phyloP scores from a whole-genome alignment of 1,140 invertebrate species.

The Drosophila mauritiana region DNA sequence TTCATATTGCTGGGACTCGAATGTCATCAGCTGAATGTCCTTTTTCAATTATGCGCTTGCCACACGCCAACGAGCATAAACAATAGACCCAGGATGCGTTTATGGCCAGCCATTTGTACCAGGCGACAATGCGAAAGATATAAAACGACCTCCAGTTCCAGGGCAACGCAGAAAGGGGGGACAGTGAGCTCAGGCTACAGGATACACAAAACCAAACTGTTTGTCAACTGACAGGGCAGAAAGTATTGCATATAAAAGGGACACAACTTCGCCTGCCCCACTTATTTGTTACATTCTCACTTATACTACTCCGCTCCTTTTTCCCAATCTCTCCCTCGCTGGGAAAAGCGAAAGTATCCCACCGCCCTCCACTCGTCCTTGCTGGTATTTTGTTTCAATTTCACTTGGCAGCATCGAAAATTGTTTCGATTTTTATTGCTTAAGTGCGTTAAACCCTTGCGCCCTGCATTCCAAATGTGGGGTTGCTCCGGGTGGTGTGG shows the following conservation, averaged over 20 bases:
- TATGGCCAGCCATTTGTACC: constrained; percentile 78
- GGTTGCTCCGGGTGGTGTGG: not conserved
- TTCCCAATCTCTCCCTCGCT: not conserved
- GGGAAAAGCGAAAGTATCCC: constrained; percentile 68
- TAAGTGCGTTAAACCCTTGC: constrained; percentile 83
- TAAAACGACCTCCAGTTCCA: constrained; percentile 30
- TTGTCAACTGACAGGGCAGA: constrained; percentile 60
- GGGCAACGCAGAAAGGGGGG: not conserved
- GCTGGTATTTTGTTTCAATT: constrained; percentile 79
- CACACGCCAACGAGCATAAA: constrained; percentile 76
- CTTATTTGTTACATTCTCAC: constrained; percentile 80
- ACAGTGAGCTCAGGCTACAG: constrained; percentile 15
- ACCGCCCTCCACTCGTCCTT: constrained; percentile 12
- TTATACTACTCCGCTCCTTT: constrained; percentile 56
- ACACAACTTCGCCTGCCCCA: constrained; percentile 61
- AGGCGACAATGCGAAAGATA: constrained; percentile 58
- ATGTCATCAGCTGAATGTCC: constrained; percentile 71
- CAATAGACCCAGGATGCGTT: constrained; percentile 82
- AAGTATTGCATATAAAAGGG: constrained; percentile 66
- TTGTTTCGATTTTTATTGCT: constrained; percentile 84
- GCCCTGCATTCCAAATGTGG: constrained; percentile 63
- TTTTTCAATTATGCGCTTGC: constrained; percentile 81
- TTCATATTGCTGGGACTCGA: constrained; percentile 59
- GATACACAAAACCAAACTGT: constrained; percentile 65
- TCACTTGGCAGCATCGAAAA: constrained; percentile 80